phyloP scores from a whole-genome alignment of 2,888 invertebrate genomes.

The Rhamnusium bicolor region DNA sequence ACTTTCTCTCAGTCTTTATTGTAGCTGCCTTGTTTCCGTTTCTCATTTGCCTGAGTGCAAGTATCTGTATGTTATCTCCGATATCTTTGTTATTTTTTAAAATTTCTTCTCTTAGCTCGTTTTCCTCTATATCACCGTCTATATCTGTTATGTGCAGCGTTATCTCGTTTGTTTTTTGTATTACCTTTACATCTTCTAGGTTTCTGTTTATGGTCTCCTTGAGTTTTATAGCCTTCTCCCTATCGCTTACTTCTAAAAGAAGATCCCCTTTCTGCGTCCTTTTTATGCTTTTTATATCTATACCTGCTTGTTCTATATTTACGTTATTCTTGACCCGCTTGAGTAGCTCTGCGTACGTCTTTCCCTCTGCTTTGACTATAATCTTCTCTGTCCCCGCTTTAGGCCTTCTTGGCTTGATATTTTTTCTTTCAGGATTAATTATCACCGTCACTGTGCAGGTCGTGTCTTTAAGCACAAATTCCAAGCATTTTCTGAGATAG shows the following conservation, averaged over 20 bases:
- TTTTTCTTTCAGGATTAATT: neutral
- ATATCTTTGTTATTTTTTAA: neutral
- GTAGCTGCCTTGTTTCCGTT: too few species aligned
- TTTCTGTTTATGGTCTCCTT: slow-evolving; percentile 6
- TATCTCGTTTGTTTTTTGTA: slow-evolving; percentile 1
- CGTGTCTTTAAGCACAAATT: slow-evolving; percentile 9
- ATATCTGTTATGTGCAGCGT: neutral
- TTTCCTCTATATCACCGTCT: neutral
- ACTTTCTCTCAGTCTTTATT: too few species aligned
- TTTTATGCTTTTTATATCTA: slow-evolving; percentile 16
- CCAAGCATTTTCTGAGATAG: slow-evolving; percentile 3
- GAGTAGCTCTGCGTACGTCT: slow-evolving; percentile 26
- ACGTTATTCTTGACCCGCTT: too few species aligned
- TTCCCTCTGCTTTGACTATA: slow-evolving; percentile 10
- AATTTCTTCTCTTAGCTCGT: neutral
- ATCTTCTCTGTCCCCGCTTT: slow-evolving; percentile 1
- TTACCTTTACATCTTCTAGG: neutral
- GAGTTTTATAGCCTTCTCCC: slow-evolving; percentile 1
- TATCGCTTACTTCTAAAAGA: slow-evolving; percentile 7
- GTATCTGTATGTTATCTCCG: neutral
- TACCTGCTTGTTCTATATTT: neutral
- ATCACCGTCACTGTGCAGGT: neutral
- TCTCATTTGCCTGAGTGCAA: neutral
- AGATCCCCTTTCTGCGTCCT: slow-evolving; percentile 26
- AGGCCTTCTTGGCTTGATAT: neutral